A percentile compares a stretch with the other conserved stretches of the same genome.
Evolutionary conservation across 2,888 invertebrate genomes (phyloP).

Genomic region (Cataglyphis cursor): DNA sequence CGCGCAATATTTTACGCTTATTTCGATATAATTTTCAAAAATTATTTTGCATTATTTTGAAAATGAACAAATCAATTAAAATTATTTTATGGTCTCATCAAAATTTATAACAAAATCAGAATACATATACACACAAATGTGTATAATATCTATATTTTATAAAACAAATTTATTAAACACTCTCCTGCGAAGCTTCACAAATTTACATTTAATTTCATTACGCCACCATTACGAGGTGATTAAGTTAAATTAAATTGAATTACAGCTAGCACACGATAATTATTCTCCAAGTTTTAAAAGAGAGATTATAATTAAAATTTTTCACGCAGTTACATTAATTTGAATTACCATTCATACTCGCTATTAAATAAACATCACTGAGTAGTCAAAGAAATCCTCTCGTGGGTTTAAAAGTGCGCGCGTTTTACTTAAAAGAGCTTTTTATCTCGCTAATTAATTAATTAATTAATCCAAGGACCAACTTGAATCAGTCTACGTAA

Average conservation of each 20-base stretch:
- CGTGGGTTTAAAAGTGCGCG: conserved; percentile 39
- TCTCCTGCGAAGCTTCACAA: conserved; percentile 43
- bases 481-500: conserved; percentile 20
- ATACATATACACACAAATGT: background rate
- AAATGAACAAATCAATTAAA: conserved; percentile 33
- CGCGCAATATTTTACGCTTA: background rate
- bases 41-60: background rate
- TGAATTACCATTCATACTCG: conserved; percentile 43
- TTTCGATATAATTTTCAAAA: background rate
- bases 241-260: conserved; percentile 56
- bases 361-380: conserved; percentile 54
- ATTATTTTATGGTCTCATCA: conserved; percentile 12
- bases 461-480: conserved; percentile 52
- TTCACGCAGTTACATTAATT: conserved; percentile 57
- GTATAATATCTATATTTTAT: conserved; percentile 18
- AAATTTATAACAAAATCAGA: conserved; percentile 15
- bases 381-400: conserved; percentile 51
- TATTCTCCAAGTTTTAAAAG: conserved; percentile 49
- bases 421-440: conserved; percentile 39
- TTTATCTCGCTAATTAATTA: conserved; percentile 49
- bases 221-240: conserved; percentile 51
- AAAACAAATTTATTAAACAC: conserved; percentile 53
- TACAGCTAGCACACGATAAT: conserved; percentile 46
- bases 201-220: conserved; percentile 58
- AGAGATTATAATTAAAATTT: conserved; percentile 56